These are phyloP conservation scores for Coregonus sp. DNA, from an alignment of 2,797 vertebrate genomes.

Conservation along the genomic window DNA sequence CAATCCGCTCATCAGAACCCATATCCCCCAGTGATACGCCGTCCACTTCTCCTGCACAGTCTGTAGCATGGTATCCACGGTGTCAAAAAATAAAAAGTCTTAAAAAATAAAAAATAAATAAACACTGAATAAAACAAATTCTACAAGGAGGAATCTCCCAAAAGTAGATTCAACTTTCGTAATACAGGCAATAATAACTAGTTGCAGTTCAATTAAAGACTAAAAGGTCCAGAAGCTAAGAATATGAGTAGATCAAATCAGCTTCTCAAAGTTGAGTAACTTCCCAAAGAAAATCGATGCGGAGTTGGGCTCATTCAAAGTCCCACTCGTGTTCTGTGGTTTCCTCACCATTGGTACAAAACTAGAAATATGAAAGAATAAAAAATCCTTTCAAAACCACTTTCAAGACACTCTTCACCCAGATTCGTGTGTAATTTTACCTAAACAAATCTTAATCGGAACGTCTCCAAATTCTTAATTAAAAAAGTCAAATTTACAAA, in stretches of 20 bases:
- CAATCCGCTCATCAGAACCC: conserved; percentile 60
- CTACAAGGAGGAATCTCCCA: conserved; percentile 6
- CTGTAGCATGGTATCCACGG: conserved; percentile 65
- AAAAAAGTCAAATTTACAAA: conserved; percentile 21
- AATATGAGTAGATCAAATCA: conserved; percentile 24
- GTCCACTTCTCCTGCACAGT: conserved; percentile 56
- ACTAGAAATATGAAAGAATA: conserved; percentile 18
- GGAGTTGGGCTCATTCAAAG: conserved; percentile 42
- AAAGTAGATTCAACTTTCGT: not conserved
- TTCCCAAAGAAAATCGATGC: conserved; percentile 40
- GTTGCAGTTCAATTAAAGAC: not conserved
- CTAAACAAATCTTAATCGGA: conserved; percentile 1
- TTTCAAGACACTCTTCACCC: conserved; percentile 3
- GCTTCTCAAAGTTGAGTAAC: conserved; percentile 46
- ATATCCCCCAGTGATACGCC: conserved; percentile 56
- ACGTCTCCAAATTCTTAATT: conserved; percentile 10
- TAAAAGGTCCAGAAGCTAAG: not conserved
- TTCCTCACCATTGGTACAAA: conserved; percentile 47
- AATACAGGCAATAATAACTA: not conserved
- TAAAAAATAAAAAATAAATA: conserved; percentile 26
- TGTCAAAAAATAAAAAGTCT: not conserved
- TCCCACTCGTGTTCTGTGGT: conserved; percentile 35
- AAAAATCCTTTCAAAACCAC: not conserved
- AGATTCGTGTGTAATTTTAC: conserved; percentile 8
- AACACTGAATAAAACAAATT: not conserved